A percentile compares a stretch with the other conserved stretches of the same genome.
These are phyloP conservation scores for Neelides folsomi DNA, from an alignment of 2,888 invertebrate genomes.

Conservation along the genomic window DNA sequence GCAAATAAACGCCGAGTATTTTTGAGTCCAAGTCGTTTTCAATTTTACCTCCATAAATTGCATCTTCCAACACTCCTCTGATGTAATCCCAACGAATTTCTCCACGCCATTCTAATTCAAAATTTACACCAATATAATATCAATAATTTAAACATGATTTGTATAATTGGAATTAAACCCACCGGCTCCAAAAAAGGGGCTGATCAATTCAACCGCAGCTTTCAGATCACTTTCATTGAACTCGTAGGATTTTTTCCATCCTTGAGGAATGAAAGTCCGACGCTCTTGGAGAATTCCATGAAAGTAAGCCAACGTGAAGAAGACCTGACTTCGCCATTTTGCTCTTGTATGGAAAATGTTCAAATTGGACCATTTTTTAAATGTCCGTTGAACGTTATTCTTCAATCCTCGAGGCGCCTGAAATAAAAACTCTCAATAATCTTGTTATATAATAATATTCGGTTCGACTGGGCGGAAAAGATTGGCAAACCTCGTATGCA, in stretches of 20 bases:
- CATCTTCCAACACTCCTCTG: slow-evolving; percentile 60
- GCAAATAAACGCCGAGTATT: slow-evolving; percentile 54
- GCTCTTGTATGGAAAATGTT: slow-evolving; percentile 28
- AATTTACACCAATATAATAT: too few species aligned
- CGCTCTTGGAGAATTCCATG: slow-evolving; percentile 86
- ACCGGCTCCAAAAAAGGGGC: too few species aligned
- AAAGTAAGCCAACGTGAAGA: slow-evolving; percentile 69
- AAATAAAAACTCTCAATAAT: slow-evolving; percentile 2
- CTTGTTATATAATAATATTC: neutral
- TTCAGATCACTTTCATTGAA: slow-evolving; percentile 69
- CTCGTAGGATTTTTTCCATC: slow-evolving; percentile 81
- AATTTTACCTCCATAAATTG: slow-evolving; percentile 74
- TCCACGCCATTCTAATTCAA: too few species aligned
- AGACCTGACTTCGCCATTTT: slow-evolving; percentile 38
- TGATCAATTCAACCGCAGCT: slow-evolving; percentile 51
- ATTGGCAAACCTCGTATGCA: slow-evolving; percentile 49
- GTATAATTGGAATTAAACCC: too few species aligned
- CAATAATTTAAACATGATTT: slow-evolving; percentile 39
- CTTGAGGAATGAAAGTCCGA: slow-evolving; percentile 79
- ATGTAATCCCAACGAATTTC: slow-evolving; percentile 56
- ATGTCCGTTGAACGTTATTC: slow-evolving; percentile 61
- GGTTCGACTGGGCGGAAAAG: neutral
- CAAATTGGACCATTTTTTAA: slow-evolving; percentile 52
- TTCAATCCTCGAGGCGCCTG: slow-evolving; percentile 73
- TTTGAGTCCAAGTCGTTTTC: slow-evolving; percentile 61